Conservation (phyloP, 2,797 vertebrate species). For the Notamacropus eugenii region DNA sequence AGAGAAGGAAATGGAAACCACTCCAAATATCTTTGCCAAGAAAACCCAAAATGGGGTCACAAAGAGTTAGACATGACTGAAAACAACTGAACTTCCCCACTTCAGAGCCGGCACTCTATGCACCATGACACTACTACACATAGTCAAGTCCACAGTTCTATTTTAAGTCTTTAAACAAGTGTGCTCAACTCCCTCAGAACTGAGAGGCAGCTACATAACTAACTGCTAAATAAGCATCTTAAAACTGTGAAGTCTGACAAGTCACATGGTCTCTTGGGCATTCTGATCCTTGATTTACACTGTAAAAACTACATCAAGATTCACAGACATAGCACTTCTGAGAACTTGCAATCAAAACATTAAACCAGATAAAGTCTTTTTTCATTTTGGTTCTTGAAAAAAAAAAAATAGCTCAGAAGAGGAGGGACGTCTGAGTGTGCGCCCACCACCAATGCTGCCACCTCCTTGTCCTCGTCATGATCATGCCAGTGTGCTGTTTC, state of each 20-base stretch:
- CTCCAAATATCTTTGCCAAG: neutral
- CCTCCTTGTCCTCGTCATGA: slow-evolving; percentile 85
- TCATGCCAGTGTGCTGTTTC: slow-evolving; percentile 96
- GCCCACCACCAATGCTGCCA: fast-evolving
- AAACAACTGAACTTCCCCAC: neutral
- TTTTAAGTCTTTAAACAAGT: neutral
- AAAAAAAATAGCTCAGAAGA: neutral
- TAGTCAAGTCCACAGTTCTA: neutral
- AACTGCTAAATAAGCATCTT: neutral
- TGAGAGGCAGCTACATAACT: neutral
- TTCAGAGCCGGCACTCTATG: neutral
- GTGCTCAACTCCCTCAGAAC: neutral
- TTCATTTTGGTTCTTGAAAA: too few species aligned
- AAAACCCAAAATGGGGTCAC: neutral
- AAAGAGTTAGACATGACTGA: neutral
- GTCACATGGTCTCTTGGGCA: neutral
- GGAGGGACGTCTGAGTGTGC: fast-evolving
- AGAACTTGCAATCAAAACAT: neutral
- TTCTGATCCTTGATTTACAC: neutral
- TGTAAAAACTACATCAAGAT: neutral
- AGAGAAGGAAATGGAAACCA: neutral
- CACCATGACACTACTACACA: neutral
- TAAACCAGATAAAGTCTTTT: neutral
- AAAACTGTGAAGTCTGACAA: neutral
- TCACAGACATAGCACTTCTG: neutral